These are phyloP conservation scores for Pseudopodoces humilis DNA, from an alignment of 2,113 vertebrate species.

Conservation along the genomic window DNA sequence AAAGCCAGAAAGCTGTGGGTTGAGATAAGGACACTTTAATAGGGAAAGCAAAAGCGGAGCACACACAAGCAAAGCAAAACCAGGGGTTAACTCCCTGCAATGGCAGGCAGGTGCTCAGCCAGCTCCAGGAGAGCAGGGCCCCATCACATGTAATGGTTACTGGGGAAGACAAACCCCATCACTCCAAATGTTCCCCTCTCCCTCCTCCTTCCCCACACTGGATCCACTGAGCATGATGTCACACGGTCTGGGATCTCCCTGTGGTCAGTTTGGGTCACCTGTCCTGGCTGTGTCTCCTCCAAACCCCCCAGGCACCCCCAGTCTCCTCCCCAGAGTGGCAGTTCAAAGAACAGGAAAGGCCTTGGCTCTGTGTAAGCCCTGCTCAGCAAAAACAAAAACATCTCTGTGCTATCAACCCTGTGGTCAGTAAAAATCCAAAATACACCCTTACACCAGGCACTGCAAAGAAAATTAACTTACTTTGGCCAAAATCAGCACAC, in stretches of 20 bases:
- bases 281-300: not conserved
- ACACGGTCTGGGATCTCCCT: not conserved
- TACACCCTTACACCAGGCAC: not conserved
- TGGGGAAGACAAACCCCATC: not conserved
- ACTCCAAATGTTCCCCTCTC: accelerated
- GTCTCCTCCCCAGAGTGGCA: not conserved
- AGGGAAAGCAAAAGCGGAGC: not conserved
- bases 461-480: not conserved
- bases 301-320: accelerated
- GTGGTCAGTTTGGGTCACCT: not conserved
- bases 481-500: not conserved
- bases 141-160: no score
- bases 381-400: not conserved
- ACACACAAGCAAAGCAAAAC: not conserved
- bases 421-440: not conserved
- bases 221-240: accelerated
- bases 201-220: not conserved
- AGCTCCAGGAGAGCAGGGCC: not conserved
- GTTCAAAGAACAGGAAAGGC: not conserved
- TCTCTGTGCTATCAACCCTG: not conserved
- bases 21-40: not conserved
- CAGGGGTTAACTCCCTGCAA: not conserved
- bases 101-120: not conserved
- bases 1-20: not conserved
- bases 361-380: not conserved